Percentiles rank a stretch among this genome's conserved stretches.
Conservation (phyloP, 2,113 vertebrate genomes). For the Sceloporus undulatus region DNA sequence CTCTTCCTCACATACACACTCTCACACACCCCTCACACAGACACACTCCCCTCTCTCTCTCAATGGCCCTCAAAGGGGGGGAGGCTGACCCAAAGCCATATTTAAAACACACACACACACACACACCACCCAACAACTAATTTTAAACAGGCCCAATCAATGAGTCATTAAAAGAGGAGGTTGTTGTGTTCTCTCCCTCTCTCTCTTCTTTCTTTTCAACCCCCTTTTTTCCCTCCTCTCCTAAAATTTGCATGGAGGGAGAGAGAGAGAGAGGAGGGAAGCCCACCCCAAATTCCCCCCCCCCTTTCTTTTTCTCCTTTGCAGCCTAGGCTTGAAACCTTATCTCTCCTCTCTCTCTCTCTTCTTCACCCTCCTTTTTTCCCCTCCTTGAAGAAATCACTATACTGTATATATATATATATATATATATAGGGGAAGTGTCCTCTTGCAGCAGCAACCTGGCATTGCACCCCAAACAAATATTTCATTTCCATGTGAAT, state of each 20-base stretch:
- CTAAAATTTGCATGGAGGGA: slow-evolving; percentile 73
- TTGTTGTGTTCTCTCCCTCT: neutral
- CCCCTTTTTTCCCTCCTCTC: slow-evolving; percentile 69
- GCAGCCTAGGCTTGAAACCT: slow-evolving; percentile 74
- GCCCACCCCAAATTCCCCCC: slow-evolving; percentile 72
- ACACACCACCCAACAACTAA: slow-evolving; percentile 71
- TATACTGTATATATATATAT: too few relatives aligned
- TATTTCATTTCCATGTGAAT: slow-evolving; percentile 81
- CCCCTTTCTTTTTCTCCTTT: slow-evolving; percentile 69
- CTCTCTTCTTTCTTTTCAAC: too few relatives aligned
- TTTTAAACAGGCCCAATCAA: slow-evolving; percentile 83
- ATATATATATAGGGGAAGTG: too few relatives aligned
- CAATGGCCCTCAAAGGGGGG: slow-evolving; percentile 73
- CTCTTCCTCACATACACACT: slow-evolving; percentile 62
- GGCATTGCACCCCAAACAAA: slow-evolving; percentile 59
- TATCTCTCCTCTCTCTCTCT: slow-evolving; percentile 59
- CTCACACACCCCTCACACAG: slow-evolving; percentile 64
- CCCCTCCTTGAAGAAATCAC: slow-evolving; percentile 51
- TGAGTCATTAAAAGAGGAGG: slow-evolving; percentile 82
- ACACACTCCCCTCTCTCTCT: slow-evolving; percentile 73
- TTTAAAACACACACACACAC: slow-evolving; percentile 7
- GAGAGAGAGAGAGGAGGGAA: slow-evolving; percentile 36
- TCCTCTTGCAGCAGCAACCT: slow-evolving; percentile 65
- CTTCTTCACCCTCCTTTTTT: slow-evolving; percentile 38
- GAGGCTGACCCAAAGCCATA: too few relatives aligned